Evolutionary conservation across 2,113 vertebrate species (phyloP).

Genomic region (Acinonyx jubatus): DNA sequence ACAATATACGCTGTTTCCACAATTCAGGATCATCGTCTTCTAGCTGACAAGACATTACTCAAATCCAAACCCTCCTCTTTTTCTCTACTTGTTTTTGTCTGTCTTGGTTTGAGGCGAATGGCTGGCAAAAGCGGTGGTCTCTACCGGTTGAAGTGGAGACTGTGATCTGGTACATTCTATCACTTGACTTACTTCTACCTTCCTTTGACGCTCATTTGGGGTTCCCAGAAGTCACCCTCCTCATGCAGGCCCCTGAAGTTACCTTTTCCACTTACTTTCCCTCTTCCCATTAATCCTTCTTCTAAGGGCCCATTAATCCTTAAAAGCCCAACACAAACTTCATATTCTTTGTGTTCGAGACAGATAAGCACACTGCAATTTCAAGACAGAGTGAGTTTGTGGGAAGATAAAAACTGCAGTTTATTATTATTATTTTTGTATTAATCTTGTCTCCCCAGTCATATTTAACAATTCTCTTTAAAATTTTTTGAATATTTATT

Average conservation of each 20-base stretch:
- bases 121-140: background rate
- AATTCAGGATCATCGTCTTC: slow-evolving; percentile 36
- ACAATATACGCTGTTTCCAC: slow-evolving; percentile 25
- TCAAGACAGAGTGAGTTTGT: slow-evolving; percentile 5
- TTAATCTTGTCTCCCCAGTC: background rate
- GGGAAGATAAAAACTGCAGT: background rate
- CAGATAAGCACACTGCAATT: background rate
- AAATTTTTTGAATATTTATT: no score
- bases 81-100: background rate
- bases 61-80: background rate
- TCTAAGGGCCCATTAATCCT: background rate
- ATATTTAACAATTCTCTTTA: background rate
- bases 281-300: background rate
- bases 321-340: background rate
- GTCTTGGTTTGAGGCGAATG: background rate
- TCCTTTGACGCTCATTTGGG: background rate
- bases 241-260: fast-evolving
- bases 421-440: background rate
- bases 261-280: background rate
- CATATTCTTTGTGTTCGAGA: background rate
- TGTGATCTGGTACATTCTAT: background rate
- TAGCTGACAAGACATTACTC: background rate
- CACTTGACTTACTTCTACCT: background rate
- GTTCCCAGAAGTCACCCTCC: no score
- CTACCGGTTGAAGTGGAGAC: background rate